Evolutionary conservation across 2,113 vertebrate genomes (phyloP).

Genomic region (Neodontobutis hainanensis): DNA sequence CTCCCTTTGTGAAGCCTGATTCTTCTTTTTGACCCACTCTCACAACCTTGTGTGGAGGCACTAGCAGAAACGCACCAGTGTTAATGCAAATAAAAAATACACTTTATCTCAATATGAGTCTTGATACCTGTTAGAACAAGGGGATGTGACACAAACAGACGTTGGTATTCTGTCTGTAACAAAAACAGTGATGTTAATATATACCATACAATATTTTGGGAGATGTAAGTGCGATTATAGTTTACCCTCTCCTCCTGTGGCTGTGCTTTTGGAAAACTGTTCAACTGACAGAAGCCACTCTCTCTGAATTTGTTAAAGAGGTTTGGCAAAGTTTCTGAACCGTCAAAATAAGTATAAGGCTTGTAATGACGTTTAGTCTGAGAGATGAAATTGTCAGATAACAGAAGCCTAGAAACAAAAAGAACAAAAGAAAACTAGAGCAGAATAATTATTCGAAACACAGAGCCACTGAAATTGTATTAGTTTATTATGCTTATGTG

Average conservation of each 20-base stretch:
- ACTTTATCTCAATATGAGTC: neutral
- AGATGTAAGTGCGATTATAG: neutral
- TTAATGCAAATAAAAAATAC: neutral
- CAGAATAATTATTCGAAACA: neutral
- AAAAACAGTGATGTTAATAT: neutral
- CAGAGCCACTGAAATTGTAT: too few relatives aligned
- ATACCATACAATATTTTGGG: neutral
- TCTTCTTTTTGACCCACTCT: constrained; percentile 37
- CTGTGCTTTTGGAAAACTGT: constrained; percentile 14
- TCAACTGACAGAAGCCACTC: constrained; percentile 55
- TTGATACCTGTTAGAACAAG: constrained; percentile 48
- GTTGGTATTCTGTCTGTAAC: constrained; percentile 58
- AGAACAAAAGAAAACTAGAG: neutral
- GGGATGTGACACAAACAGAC: constrained; percentile 23
- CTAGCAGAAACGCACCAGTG: constrained; percentile 28
- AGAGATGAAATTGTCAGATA: constrained; percentile 59
- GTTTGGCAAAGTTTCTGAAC: constrained; percentile 25
- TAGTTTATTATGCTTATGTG: too few relatives aligned
- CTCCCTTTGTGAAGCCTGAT: constrained; percentile 60
- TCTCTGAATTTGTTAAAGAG: constrained; percentile 26
- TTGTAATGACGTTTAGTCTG: constrained; percentile 54
- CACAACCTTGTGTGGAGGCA: constrained; percentile 2
- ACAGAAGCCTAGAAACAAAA: constrained; percentile 45
- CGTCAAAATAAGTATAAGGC: constrained; percentile 14
- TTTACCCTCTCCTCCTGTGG: constrained; percentile 16